phyloP scores from a whole-genome alignment of 2,888 invertebrate species.

The Pristionchus japonicus region DNA sequence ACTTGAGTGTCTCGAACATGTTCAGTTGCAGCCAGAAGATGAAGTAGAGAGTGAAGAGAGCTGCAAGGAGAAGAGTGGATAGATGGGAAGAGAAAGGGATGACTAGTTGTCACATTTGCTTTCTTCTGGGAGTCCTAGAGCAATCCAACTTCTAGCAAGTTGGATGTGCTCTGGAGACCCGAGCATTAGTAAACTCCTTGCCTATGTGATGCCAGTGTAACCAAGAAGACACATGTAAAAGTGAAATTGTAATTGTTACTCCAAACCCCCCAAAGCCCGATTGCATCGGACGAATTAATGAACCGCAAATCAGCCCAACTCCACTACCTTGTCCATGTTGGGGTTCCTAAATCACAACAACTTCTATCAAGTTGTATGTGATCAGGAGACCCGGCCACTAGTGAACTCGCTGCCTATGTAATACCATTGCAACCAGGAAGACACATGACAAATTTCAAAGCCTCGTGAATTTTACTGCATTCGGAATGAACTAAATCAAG shows the following conservation, averaged over 20 bases:
- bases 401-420: too few relatives aligned
- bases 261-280: too few relatives aligned
- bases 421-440: too few relatives aligned
- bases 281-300: too few relatives aligned
- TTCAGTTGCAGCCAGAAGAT: slow-evolving; percentile 92
- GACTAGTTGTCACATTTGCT: not conserved
- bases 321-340: too few relatives aligned
- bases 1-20: slow-evolving; percentile 95
- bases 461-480: too few relatives aligned
- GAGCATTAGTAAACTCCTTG: not conserved
- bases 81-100: not conserved
- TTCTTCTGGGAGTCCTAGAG: not conserved
- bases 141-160: not conserved
- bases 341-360: too few relatives aligned
- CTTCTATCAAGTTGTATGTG: too few relatives aligned
- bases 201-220: not conserved
- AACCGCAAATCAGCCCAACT: too few relatives aligned
- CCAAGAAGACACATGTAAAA: not conserved
- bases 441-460: too few relatives aligned
- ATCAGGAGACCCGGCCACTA: too few relatives aligned
- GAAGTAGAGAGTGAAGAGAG: slow-evolving; percentile 88
- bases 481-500: too few relatives aligned
- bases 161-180: not conserved
- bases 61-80: slow-evolving; percentile 77
- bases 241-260: not conserved